Conservation (phyloP, 2,113 vertebrate species). For the Amphiprion ocellaris region DNA sequence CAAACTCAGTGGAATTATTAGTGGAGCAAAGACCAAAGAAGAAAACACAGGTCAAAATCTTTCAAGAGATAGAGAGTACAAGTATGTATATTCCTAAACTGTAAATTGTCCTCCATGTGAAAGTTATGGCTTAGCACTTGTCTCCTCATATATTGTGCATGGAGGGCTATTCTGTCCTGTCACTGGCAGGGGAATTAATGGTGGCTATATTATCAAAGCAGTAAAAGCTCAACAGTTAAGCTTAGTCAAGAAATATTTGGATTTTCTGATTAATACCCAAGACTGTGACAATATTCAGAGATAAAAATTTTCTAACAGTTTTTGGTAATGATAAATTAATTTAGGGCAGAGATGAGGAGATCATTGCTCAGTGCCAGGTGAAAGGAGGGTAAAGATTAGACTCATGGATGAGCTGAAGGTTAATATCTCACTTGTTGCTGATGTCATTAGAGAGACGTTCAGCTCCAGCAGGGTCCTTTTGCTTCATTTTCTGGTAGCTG, state of each 20-base stretch:
- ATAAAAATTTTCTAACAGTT: slow-evolving; percentile 41
- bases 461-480: slow-evolving; percentile 75
- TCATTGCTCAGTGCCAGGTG: not conserved
- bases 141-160: slow-evolving; percentile 56
- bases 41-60: slow-evolving; percentile 29
- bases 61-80: slow-evolving; percentile 3
- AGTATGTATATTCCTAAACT: slow-evolving; percentile 39
- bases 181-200: slow-evolving; percentile 62
- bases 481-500: slow-evolving; percentile 73
- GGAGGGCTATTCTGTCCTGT: slow-evolving; percentile 60
- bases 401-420: slow-evolving; percentile 10
- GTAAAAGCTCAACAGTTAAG: slow-evolving; percentile 66
- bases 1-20: not conserved
- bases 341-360: slow-evolving; percentile 22
- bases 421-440: slow-evolving; percentile 79
- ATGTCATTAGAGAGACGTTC: slow-evolving; percentile 71
- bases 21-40: not conserved
- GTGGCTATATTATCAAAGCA: slow-evolving; percentile 60
- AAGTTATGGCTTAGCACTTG: slow-evolving; percentile 69
- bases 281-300: slow-evolving; percentile 48
- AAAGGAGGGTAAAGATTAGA: slow-evolving; percentile 23
- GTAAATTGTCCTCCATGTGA: slow-evolving; percentile 51
- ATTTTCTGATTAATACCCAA: slow-evolving; percentile 66
- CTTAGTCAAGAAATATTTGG: slow-evolving; percentile 70
- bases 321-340: slow-evolving; percentile 48